These are phyloP conservation scores for Sorex fumeus DNA, from an alignment of 2,113 vertebrate species.

Conservation along the genomic window DNA sequence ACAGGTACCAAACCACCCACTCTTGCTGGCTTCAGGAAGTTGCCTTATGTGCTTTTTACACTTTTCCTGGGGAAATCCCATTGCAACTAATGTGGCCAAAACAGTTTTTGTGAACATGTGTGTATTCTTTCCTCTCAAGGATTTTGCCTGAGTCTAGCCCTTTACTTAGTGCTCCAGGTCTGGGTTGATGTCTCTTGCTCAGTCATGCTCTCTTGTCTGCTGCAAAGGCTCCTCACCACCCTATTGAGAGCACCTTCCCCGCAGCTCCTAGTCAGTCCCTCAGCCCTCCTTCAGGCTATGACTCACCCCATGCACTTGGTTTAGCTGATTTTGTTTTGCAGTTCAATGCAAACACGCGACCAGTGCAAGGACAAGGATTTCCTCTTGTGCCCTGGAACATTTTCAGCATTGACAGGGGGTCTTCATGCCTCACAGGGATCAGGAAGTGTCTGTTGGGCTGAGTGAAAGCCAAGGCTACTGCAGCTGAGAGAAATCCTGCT, in stretches of 20 bases:
- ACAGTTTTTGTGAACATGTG: no score
- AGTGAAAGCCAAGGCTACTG: not conserved
- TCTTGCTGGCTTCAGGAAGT: no score
- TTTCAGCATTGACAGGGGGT: not conserved
- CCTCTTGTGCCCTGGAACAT: not conserved
- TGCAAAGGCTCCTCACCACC: not conserved
- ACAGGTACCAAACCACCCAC: no score
- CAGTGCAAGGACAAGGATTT: fast-evolving
- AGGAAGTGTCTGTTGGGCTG: not conserved
- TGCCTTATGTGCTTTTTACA: no score
- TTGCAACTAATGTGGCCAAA: no score
- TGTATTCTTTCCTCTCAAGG: not conserved
- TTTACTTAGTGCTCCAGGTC: no score
- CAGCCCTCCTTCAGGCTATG: not conserved
- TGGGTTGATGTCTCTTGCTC: fast-evolving
- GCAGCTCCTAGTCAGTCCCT: not conserved
- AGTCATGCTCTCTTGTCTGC: not conserved
- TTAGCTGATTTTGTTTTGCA: not conserved
- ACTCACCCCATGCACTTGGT: fast-evolving
- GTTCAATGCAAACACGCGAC: no score
- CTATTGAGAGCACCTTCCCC: not conserved
- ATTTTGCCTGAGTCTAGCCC: not conserved
- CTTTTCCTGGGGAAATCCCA: no score
- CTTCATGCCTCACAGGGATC: not conserved
- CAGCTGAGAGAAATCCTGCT: no score